Evolutionary conservation across 2,797 vertebrate genomes (phyloP), one percentile per base, ranked within the genome.

Genomic region (Pterois miles): DNA sequence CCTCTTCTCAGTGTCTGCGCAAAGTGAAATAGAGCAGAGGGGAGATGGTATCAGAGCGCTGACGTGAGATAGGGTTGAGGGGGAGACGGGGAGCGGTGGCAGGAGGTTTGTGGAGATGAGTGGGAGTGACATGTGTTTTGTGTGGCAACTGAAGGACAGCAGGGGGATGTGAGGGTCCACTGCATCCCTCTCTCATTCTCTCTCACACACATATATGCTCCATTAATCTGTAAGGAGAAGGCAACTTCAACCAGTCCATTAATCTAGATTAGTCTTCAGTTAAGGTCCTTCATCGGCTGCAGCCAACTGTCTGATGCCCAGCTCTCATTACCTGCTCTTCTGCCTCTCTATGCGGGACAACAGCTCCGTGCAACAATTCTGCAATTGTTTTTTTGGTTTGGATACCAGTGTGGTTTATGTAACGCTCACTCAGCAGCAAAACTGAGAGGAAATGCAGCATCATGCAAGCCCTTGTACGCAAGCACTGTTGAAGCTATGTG

Each of bases 401-500:
- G 48, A 65, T 43, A 62, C 76, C 46, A 0, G 8, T 50, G 14
- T 74, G 57, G 79, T 88, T 92, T 82, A 88, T 82, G 62, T 88
- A 90, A 89, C 14, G 31, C 86, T 83, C 83, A 31, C 62, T 83
- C 85, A 72, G 82, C 84, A 70, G 74, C 71, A 75, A 83, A 84
- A 83, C 76, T 68, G 70, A 71, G 53, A 82, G 74, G 83, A 92
- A 92, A 89, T 89, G 91, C 91, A 92, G 86, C 86, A 92, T 94
- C 91, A 93, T 87, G 71, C 82, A 65, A 88, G 82, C 74, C 60
- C 83, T 48, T 31, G 52, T 74, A 80, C 60, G 38, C 71, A 65
- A 83, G 82, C 76, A 71, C 48, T 38, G 78, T 77, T 86, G 71
- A n/a, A 76, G 76, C 71, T 72, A 4, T 81, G 40, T 34, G 23